Evolutionary conservation across 2,797 vertebrate species (phyloP), one percentile per base, ranked within the genome.

Genomic region (Channallabes apus): DNA sequence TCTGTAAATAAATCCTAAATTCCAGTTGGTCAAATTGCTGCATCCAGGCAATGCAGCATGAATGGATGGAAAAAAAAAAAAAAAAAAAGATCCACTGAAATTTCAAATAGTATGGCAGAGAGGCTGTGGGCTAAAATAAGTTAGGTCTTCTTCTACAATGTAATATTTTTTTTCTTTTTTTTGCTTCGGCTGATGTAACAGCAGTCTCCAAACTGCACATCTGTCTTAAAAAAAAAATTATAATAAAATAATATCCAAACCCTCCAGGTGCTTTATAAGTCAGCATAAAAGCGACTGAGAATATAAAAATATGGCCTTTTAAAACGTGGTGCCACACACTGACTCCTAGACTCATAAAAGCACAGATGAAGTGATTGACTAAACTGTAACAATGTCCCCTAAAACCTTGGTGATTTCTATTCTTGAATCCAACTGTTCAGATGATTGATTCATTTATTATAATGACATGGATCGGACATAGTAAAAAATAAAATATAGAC

Each of bases 1-100:
- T 79, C 22, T 79, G 54, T 14, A 61, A 69, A 82, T 62, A 64
- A 6, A 64, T 29, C 41, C 64, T n/a, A 35, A 73, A 87, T 72
- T 18, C 22, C 27, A 80, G 5, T 71, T 73, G 51, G 32, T 58
- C 58, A 77, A 38, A 72, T 62, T 22, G 51, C 54, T 27, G 56
- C 56, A 84, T 54, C 54, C 58, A 32, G 71, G 72, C 61, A 76
- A n/a, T 84, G 27, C 20, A 62, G 38, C 41, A 72, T 62, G 38
- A 68, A n/a, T 78, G 65, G 20, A 27, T 32, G 54, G 75, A 46
- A 22, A 69, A 88, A 15, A 68, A 68, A 59, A 46, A 15, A 7
- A 2, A 59, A n/a, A 22, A 56, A 83, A 80, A 7, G 22, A 22
- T 29, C 20, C 46, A 83, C 56, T 54, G 56, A 79, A 41, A 27